Conservation (phyloP, 2,888 invertebrate species). For the Agrotis segetum region DNA sequence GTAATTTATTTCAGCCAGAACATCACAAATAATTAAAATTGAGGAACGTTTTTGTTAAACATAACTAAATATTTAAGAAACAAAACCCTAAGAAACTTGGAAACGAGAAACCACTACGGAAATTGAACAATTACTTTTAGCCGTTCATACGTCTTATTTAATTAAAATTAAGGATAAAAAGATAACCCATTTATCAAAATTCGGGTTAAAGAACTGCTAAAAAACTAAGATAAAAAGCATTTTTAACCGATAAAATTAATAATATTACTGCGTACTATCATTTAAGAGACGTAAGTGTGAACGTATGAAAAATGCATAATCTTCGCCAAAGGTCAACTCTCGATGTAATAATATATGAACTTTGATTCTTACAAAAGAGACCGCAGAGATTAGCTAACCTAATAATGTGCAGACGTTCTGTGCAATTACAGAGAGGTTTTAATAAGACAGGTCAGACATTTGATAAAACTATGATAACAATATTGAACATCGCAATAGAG, state of each 20-base stretch:
- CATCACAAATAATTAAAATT: constrained; percentile 1
- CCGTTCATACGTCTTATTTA: background rate
- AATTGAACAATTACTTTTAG: background rate
- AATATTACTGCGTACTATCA: constrained; percentile 5
- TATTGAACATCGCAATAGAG: constrained; percentile 56
- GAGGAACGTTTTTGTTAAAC: background rate
- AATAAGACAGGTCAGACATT: constrained; percentile 63
- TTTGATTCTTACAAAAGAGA: constrained; percentile 39
- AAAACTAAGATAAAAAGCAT: background rate
- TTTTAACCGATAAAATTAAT: constrained; percentile 14
- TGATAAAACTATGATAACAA: constrained; percentile 54
- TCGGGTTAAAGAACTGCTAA: constrained; percentile 7
- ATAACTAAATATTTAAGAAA: background rate
- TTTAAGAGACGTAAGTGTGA: background rate
- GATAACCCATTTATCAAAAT: constrained; percentile 24
- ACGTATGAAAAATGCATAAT: constrained; percentile 39
- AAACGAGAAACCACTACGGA: background rate
- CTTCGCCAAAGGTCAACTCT: constrained; percentile 11
- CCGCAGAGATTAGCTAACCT: constrained; percentile 53
- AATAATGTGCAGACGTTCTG: constrained; percentile 62
- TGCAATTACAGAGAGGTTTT: constrained; percentile 59
- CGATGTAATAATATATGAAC: constrained; percentile 30
- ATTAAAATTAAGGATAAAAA: constrained; percentile 1
- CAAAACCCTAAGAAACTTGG: background rate
- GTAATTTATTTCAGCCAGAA: constrained; percentile 4